A percentile compares a stretch with the other conserved stretches of the same genome.
Conservation (phyloP, 2,113 vertebrate genomes). For the Poeciliopsis prolifica region DNA sequence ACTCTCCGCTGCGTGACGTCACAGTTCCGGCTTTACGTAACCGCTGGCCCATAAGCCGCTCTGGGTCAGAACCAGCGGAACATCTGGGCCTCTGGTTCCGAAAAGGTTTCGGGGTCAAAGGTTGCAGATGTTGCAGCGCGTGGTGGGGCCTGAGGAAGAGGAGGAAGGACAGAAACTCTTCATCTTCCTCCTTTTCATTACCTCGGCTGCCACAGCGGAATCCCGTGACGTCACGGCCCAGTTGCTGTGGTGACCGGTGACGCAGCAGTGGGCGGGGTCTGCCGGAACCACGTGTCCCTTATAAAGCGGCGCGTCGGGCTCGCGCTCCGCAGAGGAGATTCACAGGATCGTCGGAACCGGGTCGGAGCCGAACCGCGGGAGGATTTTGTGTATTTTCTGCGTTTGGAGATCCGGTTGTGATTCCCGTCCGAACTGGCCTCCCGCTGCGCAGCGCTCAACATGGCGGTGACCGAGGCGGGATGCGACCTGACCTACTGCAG, state of each 20-base stretch:
- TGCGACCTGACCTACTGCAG: constrained; percentile 83
- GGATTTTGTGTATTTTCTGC: not conserved
- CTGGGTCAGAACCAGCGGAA: too few relatives aligned
- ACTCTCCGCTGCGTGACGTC: too few relatives aligned
- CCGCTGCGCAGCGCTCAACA: constrained; percentile 18
- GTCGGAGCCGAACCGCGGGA: too few relatives aligned
- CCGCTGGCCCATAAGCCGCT: too few relatives aligned
- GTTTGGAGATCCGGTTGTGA: not conserved
- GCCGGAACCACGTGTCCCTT: constrained; percentile 63
- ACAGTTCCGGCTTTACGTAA: constrained; percentile 58
- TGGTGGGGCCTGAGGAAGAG: constrained; percentile 19
- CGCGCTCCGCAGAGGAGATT: not conserved
- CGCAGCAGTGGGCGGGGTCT: constrained; percentile 41
- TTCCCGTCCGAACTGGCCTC: constrained; percentile 27
- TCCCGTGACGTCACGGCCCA: constrained; percentile 73
- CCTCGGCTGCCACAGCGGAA: constrained; percentile 59
- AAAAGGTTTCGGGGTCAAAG: not conserved
- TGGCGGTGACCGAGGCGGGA: constrained; percentile 81
- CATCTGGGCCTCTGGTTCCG: too few relatives aligned
- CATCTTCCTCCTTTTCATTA: constrained; percentile 6
- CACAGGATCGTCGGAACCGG: not conserved
- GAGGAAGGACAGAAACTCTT: not conserved
- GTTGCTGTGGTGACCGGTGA: constrained; percentile 72
- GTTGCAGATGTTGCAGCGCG: not conserved
- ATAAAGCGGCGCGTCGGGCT: constrained; percentile 45